A percentile compares a stretch with the other conserved stretches of the same genome.
Conservation (phyloP, 2,113 vertebrate genomes). For the Sapayoa aenigma region DNA sequence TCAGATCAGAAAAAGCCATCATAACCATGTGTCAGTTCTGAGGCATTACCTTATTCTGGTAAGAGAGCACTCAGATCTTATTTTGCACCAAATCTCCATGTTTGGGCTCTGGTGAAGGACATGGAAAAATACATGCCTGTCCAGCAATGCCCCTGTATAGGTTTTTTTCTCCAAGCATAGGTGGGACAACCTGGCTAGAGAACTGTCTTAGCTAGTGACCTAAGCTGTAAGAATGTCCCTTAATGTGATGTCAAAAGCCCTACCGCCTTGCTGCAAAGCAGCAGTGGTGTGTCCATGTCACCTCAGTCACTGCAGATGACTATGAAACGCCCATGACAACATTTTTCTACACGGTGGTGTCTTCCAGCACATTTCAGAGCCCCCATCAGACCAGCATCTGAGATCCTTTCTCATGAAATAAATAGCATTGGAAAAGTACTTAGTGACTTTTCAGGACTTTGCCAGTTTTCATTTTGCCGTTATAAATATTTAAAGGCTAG, state of each 20-base stretch:
- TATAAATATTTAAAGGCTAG: neutral
- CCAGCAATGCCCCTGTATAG: neutral
- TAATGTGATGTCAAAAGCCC: neutral
- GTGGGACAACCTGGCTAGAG: neutral
- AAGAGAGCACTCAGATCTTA: neutral
- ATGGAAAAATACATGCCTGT: neutral
- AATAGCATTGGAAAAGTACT: neutral
- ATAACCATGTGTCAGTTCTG: neutral
- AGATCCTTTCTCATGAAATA: neutral
- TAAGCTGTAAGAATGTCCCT: neutral
- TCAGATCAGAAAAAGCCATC: neutral
- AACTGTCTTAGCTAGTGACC: neutral
- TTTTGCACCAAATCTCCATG: neutral
- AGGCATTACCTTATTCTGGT: neutral
- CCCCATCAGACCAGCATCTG: neutral
- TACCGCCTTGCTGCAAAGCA: neutral
- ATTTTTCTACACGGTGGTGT: neutral
- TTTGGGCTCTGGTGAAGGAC: neutral
- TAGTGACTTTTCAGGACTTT: neutral
- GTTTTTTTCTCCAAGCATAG: neutral
- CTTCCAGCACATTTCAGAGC: neutral
- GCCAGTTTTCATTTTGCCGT: neutral
- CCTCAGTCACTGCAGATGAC: neutral
- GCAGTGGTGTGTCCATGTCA: accelerated
- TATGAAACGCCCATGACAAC: neutral